phyloP scores from a whole-genome alignment of 2,888 invertebrate species.

The Drosophila parthenogenetica region DNA sequence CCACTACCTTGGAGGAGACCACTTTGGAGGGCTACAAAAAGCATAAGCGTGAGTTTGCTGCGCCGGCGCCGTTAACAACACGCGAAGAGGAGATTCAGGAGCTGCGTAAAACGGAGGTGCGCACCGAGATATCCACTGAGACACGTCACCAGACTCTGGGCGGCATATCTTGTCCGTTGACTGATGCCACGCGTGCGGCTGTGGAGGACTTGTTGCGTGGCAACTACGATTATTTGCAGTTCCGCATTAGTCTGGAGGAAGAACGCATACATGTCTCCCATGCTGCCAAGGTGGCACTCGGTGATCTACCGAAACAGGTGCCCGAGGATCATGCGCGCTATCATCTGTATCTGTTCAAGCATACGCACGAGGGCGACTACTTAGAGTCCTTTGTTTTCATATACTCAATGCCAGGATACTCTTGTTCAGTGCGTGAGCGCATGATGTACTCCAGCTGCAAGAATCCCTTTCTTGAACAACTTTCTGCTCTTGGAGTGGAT shows the following conservation, averaged over 20 bases:
- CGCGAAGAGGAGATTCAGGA: conserved; percentile 94
- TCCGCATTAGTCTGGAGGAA: conserved; percentile 85
- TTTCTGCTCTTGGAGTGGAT: conserved; percentile 91
- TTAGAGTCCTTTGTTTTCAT: conserved; percentile 96
- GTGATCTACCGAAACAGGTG: conserved; percentile 91
- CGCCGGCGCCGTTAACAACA: conserved; percentile 95
- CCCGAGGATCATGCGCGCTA: conserved; percentile 93
- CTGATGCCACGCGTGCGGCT: conserved; percentile 91
- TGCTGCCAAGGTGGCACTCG: conserved; percentile 88
- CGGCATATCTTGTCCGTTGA: conserved; percentile 95
- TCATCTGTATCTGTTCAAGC: conserved; percentile 94
- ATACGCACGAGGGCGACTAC: conserved; percentile 96
- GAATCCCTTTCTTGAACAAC: conserved; percentile 93
- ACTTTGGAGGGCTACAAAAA: conserved; percentile 92
- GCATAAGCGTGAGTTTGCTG: conserved; percentile 90
- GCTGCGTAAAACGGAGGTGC: conserved; percentile 89
- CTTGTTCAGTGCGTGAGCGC: conserved; percentile 97
- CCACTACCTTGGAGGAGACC: conserved; percentile 93
- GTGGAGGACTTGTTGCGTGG: conserved; percentile 90
- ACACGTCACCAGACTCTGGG: conserved; percentile 95
- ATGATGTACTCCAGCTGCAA: conserved; percentile 99
- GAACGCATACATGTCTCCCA: conserved; percentile 94
- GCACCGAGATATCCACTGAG: conserved; percentile 92
- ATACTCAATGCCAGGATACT: conserved; percentile 99
- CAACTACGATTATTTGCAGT: conserved; percentile 94